Percentiles rank a stretch among this genome's conserved stretches.
Conservation (phyloP, 1,140 invertebrate species). For the Sycophaga agraensis region DNA sequence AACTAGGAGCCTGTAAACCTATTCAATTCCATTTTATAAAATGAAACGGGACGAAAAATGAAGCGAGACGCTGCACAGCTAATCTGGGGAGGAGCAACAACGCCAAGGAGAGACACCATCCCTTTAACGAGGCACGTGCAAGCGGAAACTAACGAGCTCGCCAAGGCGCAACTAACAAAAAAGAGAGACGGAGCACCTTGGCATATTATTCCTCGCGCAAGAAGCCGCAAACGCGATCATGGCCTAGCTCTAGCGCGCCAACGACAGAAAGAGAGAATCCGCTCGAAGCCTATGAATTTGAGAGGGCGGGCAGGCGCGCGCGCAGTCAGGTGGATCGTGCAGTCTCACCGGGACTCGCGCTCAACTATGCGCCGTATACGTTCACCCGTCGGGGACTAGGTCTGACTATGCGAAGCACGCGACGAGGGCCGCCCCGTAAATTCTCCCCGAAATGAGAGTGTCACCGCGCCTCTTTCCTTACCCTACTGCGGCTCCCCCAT, state of each 20-base stretch:
- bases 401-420: constrained; percentile 59
- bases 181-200: background rate
- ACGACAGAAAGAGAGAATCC: background rate
- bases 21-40: background rate
- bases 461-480: constrained; percentile 42
- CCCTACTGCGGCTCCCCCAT: constrained; percentile 7
- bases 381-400: constrained; percentile 44
- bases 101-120: no score
- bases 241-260: no score
- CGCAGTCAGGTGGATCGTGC: constrained; percentile 18
- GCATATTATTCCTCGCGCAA: background rate
- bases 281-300: constrained; percentile 24
- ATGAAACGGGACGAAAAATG: no score
- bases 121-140: no score
- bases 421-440: constrained; percentile 44
- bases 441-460: constrained; percentile 58
- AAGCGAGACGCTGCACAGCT: no score
- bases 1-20: no score
- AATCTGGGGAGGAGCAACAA: no score
- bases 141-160: constrained; percentile 11
- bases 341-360: constrained; percentile 34
- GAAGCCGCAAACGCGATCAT: constrained; percentile 17
- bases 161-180: background rate
- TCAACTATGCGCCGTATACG: constrained; percentile 47
- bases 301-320: no score